These are phyloP conservation scores for Indicator maculatus DNA, from an alignment of 2,113 vertebrate species.

Conservation along the genomic window DNA sequence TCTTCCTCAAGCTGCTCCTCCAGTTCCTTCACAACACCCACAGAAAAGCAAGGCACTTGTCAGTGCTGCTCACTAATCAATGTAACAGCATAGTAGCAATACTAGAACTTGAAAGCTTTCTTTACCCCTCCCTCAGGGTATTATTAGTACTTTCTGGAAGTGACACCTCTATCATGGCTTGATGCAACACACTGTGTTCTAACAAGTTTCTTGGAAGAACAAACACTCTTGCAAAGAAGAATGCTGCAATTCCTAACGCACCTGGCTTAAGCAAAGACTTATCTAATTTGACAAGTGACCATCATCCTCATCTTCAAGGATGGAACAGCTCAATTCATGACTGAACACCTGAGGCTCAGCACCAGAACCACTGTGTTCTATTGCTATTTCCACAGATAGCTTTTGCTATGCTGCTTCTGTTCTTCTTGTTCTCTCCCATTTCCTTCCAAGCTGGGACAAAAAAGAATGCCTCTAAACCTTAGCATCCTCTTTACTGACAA, in stretches of 20 bases:
- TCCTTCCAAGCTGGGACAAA: background rate
- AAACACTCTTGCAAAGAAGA: background rate
- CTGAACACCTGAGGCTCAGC: background rate
- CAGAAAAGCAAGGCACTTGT: background rate
- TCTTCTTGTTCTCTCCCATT: background rate
- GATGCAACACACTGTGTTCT: background rate
- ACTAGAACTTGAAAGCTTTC: background rate
- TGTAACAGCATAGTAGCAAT: background rate
- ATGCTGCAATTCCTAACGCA: background rate
- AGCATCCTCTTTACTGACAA: background rate
- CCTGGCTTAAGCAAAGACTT: background rate
- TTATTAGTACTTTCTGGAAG: background rate
- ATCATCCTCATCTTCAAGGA: background rate
- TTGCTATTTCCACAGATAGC: background rate
- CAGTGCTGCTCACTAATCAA: background rate
- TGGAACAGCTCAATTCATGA: background rate
- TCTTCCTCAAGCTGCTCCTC: conserved; percentile 98
- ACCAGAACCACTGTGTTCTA: background rate
- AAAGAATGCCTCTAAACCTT: background rate
- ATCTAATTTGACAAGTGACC: background rate
- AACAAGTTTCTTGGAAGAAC: background rate
- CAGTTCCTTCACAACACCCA: conserved; percentile 81
- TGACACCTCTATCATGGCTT: background rate
- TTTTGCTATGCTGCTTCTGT: background rate
- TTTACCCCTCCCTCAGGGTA: background rate